A percentile compares a stretch with the other conserved stretches of the same genome.
These are phyloP conservation scores for Eunapius fragilis DNA, from an alignment of 37 sponge, comb jelly and placozoan species.

Conservation along the genomic window DNA sequence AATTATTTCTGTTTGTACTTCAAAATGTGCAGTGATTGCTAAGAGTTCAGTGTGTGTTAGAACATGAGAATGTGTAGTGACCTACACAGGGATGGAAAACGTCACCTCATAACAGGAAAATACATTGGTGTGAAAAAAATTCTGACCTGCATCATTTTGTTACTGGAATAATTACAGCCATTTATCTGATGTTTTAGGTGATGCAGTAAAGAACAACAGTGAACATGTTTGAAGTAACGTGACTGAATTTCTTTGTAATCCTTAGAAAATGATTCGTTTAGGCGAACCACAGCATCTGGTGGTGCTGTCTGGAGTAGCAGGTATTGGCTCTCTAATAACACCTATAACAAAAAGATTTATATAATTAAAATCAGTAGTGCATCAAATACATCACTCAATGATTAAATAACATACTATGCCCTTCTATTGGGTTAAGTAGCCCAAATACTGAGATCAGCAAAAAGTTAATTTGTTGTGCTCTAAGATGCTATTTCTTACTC, in stretches of 20 bases:
- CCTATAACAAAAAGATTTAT: conserved; percentile 9
- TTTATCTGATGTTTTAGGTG: conserved; percentile 20
- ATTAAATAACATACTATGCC: too few relatives aligned
- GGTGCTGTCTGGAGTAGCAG: conserved; percentile 62
- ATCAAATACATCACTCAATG: too few relatives aligned
- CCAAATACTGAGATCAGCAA: too few relatives aligned
- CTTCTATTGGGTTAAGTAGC: too few relatives aligned
- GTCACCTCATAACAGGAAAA: too few relatives aligned
- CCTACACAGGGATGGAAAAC: conserved; percentile 55
- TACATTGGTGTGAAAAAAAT: too few relatives aligned
- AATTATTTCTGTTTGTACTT: background rate
- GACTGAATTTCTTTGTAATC: background rate
- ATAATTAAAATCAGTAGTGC: too few relatives aligned
- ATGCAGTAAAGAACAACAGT: conserved; percentile 39
- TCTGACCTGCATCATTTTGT: background rate
- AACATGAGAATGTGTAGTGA: conserved; percentile 84
- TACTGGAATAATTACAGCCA: background rate
- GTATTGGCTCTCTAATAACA: conserved; percentile 28
- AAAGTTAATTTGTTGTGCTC: too few relatives aligned
- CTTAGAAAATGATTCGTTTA: background rate
- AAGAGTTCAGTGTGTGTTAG: conserved; percentile 42
- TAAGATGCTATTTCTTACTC: too few relatives aligned
- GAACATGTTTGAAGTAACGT: conserved; percentile 37
- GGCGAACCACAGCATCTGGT: conserved; percentile 68
- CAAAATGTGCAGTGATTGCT: background rate